A percentile compares a stretch with the other conserved stretches of the same genome.
phyloP scores from a whole-genome alignment of 2,888 invertebrate species.

The Lomographa bimaculata region DNA sequence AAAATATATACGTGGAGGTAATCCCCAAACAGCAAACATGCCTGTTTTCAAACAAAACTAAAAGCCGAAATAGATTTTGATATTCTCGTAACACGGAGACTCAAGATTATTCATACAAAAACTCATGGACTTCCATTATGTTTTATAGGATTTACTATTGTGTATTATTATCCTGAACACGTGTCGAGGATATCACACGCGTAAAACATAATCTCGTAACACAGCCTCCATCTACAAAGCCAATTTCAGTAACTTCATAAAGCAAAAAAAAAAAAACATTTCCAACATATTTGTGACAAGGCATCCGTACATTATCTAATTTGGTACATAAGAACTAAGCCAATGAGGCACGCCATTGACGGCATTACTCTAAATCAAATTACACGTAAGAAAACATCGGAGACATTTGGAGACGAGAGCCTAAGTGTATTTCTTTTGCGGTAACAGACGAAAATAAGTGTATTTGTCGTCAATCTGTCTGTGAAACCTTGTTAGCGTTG shows the following conservation, averaged over 20 bases:
- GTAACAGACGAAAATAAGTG: constrained; percentile 31
- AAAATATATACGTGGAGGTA: no score
- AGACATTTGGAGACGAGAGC: constrained; percentile 12
- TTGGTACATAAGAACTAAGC: constrained; percentile 50
- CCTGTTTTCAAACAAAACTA: no score
- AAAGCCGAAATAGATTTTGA: no score
- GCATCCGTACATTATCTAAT: constrained; percentile 54
- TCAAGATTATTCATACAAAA: no score
- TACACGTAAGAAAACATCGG: constrained; percentile 31
- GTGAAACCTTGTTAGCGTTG: constrained; percentile 19
- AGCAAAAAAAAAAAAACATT: no score
- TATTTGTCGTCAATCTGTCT: constrained; percentile 32
- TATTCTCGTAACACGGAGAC: no score
- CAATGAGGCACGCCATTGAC: constrained; percentile 62
- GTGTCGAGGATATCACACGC: constrained; percentile 9
- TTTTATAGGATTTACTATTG: no score
- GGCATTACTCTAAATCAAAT: constrained; percentile 44
- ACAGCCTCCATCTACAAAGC: no score
- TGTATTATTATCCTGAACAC: no score
- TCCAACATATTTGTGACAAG: constrained; percentile 23
- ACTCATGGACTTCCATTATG: no score
- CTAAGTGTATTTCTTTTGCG: constrained; percentile 29
- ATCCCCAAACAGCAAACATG: no score
- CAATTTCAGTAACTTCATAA: constrained; percentile 10
- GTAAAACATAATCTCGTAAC: no score